Evolutionary conservation across 2,113 vertebrate genomes (phyloP), one percentile per base, ranked within the genome.

Genomic region (Nesogale talazaci): DNA sequence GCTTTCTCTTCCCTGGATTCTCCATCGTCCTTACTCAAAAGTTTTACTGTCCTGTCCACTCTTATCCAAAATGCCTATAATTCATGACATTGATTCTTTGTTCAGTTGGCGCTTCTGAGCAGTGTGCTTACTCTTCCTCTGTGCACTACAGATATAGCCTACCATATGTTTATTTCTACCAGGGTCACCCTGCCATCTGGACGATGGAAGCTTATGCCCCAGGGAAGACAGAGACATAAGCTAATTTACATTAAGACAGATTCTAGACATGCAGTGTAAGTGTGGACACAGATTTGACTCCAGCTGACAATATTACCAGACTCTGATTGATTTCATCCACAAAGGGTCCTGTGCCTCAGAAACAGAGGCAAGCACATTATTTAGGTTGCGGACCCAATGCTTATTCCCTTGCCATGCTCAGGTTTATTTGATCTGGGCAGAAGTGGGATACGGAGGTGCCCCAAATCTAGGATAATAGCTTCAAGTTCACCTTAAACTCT

Each of bases 181-280:
- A 46, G 86, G 88, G 96, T 94, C 96, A 90, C 86, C 94, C 93
- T 2, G 11, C 98, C 98, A 98, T 98, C 98, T 98, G 98, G 97
- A 95, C 77, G 27, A 80, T 80, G 56, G 69, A 94, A 94, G 92
- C 84, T 95, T 96, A 97, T 96, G 95, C 97, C 97, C 97, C 63
- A 78, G 98, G 97, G 96, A 97, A 97, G 96, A 90, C 92, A 94
- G 34, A 94, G 94, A 96, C 93, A 96, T 96, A 95, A 98, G 97
- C 96, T 96, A 98, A 97, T 97, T 98, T 97, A 96, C 93, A 94
- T 95, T 94, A 97, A 98, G 96, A 97, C 94, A 96, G 96, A 97
- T 27, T 93, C 59, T 72, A 97, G 97, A 95, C 90, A 83, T 38
- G 89, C 0, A 31, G 92, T 92, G 77, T 85, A 92, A 95, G 57